These are phyloP conservation scores for Synodontis membranacea DNA, from an alignment of 2,113 vertebrate genomes.

Conservation along the genomic window DNA sequence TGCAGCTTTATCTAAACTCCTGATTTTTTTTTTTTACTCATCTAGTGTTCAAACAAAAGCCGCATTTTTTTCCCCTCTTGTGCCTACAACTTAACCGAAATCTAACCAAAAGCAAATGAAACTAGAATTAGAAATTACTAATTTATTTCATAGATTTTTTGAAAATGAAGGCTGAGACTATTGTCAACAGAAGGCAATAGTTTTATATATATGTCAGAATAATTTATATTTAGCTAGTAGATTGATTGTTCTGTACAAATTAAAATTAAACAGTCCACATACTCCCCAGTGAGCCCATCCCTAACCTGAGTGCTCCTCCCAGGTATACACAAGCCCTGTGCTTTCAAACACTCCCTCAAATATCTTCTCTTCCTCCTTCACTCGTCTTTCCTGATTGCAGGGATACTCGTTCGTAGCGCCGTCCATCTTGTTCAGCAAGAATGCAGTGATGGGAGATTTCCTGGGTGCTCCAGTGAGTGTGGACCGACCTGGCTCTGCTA, in stretches of 20 bases:
- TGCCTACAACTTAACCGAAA: background rate
- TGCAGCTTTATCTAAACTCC: background rate
- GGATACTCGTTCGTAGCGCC: slow-evolving; percentile 92
- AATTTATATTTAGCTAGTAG: background rate
- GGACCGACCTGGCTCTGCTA: slow-evolving; percentile 79
- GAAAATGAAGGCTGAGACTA: background rate
- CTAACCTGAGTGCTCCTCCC: background rate
- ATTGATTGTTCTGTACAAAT: background rate
- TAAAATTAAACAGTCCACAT: background rate
- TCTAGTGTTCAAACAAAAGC: background rate
- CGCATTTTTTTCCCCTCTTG: background rate
- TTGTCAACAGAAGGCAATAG: too few relatives aligned
- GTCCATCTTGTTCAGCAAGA: slow-evolving; percentile 87
- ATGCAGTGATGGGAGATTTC: slow-evolving; percentile 83
- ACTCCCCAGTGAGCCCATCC: background rate
- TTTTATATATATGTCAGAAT: background rate
- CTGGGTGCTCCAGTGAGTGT: slow-evolving; percentile 71
- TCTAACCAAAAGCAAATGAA: background rate
- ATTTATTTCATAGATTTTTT: background rate
- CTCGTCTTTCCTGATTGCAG: slow-evolving; percentile 59
- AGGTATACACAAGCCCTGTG: background rate
- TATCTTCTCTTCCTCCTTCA: background rate
- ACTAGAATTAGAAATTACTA: background rate
- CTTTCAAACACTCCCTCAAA: background rate
- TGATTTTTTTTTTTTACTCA: background rate